phyloP scores from a whole-genome alignment of 2,888 invertebrate genomes.

The Pyrrhia umbra region DNA sequence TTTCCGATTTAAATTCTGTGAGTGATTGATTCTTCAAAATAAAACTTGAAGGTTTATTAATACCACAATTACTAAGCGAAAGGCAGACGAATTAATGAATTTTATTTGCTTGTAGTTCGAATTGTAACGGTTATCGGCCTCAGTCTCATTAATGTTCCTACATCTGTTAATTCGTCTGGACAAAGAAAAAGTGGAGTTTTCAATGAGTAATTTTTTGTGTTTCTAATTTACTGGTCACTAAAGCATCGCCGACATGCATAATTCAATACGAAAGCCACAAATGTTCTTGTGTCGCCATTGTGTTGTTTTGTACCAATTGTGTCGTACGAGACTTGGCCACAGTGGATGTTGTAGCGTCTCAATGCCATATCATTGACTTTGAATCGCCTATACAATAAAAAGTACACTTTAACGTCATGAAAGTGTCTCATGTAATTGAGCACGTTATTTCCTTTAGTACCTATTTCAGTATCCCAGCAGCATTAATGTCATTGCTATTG shows the following conservation, averaged over 20 bases:
- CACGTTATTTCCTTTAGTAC: constrained; percentile 54
- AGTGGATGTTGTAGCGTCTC: constrained; percentile 60
- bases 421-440: constrained; percentile 52
- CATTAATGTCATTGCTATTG: constrained; percentile 41
- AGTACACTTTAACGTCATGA: constrained; percentile 36
- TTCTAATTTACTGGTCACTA: constrained; percentile 82
- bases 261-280: constrained; percentile 82
- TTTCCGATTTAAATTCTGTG: not conserved
- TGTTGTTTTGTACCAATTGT: constrained; percentile 72
- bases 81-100: constrained; percentile 62
- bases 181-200: constrained; percentile 76
- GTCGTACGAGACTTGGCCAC: constrained; percentile 61
- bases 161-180: constrained; percentile 66
- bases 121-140: constrained; percentile 67
- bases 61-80: constrained; percentile 38
- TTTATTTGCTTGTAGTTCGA: constrained; percentile 65
- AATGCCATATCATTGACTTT: constrained; percentile 61
- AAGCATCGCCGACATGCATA: constrained; percentile 84
- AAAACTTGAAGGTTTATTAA: constrained; percentile 31
- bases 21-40: constrained; percentile 39
- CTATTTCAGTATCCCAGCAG: constrained; percentile 42
- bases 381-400: constrained; percentile 39
- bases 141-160: constrained; percentile 65
- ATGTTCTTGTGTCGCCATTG: constrained; percentile 82
- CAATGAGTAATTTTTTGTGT: constrained; percentile 81